Evolutionary conservation across 2,888 invertebrate genomes (phyloP).

Genomic region (Caprella mutica): DNA sequence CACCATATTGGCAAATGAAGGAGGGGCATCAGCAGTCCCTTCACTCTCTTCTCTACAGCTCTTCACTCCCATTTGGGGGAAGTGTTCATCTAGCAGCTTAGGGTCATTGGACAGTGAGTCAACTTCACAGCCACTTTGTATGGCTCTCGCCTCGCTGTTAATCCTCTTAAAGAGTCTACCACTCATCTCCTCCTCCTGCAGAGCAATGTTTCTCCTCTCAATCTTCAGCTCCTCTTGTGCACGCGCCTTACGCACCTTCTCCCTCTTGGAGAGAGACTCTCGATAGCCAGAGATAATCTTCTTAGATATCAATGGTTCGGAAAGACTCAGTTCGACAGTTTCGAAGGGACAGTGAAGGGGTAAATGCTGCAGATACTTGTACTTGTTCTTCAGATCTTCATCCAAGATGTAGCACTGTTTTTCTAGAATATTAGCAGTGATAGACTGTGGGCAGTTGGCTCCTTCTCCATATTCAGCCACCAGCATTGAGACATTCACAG

Average conservation of each 20-base stretch:
- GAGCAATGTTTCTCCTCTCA: background rate
- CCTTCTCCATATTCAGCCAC: constrained; percentile 73
- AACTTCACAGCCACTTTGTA: no score
- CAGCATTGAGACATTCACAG: constrained; percentile 78
- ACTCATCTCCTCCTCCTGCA: background rate
- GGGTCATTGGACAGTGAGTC: no score
- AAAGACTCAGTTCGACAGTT: constrained; percentile 72
- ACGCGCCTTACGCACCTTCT: background rate
- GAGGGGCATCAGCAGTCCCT: no score
- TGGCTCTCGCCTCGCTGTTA: no score
- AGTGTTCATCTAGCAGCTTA: no score
- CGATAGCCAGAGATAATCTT: constrained; percentile 49
- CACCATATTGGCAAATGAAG: background rate
- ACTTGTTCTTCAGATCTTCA: constrained; percentile 61
- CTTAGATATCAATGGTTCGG: constrained; percentile 56
- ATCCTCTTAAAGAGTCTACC: background rate
- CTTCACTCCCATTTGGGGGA: no score
- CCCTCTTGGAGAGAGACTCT: constrained; percentile 1
- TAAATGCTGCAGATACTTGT: constrained; percentile 70
- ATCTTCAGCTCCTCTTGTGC: constrained; percentile 1
- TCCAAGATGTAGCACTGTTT: constrained; percentile 49
- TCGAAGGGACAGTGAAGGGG: constrained; percentile 83
- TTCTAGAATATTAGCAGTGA: constrained; percentile 25
- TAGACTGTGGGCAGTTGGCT: constrained; percentile 49
- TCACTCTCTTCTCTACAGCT: no score